Percentiles rank a stretch among this genome's conserved stretches.
Conservation (phyloP, 2,888 invertebrate genomes). For the Spodoptera exigua region DNA sequence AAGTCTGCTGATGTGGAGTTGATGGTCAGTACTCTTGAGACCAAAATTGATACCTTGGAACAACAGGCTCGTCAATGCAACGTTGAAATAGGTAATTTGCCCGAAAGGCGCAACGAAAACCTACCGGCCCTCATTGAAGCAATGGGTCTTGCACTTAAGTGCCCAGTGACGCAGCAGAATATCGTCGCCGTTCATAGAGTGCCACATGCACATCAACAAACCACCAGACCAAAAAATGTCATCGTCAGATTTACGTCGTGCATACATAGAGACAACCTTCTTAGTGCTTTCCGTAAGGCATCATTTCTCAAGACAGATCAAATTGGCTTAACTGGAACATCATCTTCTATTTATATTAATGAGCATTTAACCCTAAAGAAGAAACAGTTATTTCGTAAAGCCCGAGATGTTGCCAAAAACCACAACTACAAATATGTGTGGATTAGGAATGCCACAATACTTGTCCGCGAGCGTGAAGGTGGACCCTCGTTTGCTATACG, state of each 20-base stretch:
- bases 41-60: conserved; percentile 3
- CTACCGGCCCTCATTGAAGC: background rate
- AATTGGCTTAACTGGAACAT: conserved; percentile 1
- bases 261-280: conserved; percentile 1
- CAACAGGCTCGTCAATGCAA: conserved; percentile 12
- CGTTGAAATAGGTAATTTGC: conserved; percentile 5
- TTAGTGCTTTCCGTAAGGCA: background rate
- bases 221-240: conserved; percentile 5
- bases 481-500: background rate
- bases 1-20: too few relatives aligned
- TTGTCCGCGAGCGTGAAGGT: conserved; percentile 1
- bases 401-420: conserved; percentile 1
- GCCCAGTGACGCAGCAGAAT: background rate
- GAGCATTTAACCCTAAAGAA: conserved; percentile 7
- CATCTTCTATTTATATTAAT: conserved; percentile 1
- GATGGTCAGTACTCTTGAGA: too few relatives aligned
- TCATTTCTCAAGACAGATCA: background rate
- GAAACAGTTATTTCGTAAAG: too few relatives aligned
- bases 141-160: background rate
- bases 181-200: background rate
- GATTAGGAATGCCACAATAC: conserved; percentile 2
- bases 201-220: background rate
- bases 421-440: conserved; percentile 6
- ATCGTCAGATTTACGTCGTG: background rate
- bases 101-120: conserved; percentile 8